Evolutionary conservation across 2,113 vertebrate genomes (phyloP).

Genomic region (Tachycineta bicolor): DNA sequence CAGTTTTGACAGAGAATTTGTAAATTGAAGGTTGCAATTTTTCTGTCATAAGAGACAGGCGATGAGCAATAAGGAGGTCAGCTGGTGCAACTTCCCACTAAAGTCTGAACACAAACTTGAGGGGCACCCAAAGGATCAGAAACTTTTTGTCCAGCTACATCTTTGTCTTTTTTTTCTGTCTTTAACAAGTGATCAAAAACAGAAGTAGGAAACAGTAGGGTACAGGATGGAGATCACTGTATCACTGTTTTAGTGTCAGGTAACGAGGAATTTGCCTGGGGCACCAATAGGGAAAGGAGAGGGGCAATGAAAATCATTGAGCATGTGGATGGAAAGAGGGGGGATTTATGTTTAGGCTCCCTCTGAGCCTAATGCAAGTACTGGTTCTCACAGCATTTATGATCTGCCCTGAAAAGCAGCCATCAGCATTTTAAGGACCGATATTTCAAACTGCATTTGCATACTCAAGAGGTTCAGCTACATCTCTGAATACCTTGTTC

Average conservation of each 20-base stretch:
- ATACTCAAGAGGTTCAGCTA: background rate
- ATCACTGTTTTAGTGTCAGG: background rate
- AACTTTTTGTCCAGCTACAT: background rate
- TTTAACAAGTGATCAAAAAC: background rate
- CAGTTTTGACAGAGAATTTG: background rate
- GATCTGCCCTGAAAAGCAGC: background rate
- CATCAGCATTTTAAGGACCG: background rate
- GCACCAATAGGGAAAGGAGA: background rate
- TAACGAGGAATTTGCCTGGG: background rate
- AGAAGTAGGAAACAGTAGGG: background rate
- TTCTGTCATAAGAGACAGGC: background rate
- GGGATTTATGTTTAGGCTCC: background rate
- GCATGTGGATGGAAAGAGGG: background rate
- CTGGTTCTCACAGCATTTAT: background rate
- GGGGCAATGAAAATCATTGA: background rate
- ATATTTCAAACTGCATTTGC: background rate
- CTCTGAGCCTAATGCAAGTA: background rate
- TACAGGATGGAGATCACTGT: background rate
- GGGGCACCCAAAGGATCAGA: background rate
- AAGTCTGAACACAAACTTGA: background rate
- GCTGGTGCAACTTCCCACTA: background rate
- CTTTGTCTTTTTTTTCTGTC: background rate
- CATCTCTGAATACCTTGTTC: background rate
- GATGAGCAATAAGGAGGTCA: background rate
- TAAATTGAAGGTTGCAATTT: background rate